Evolutionary conservation across 2,888 invertebrate species (phyloP), one percentile per base, ranked within the genome.

Genomic region (Celastrina argiolus): DNA sequence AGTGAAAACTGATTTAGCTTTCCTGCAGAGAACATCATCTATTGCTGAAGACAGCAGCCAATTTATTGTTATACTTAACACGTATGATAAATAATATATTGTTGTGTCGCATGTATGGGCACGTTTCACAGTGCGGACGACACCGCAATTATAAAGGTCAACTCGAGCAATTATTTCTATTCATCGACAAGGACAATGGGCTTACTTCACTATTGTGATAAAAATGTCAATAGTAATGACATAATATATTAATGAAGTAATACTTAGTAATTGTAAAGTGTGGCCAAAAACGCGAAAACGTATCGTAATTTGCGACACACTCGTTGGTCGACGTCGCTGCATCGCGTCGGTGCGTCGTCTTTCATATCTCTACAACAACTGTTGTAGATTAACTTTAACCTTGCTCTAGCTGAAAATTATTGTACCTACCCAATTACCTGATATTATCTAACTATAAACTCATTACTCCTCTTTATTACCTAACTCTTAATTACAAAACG

Each of bases 161-260:
- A 81, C 72, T 74, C 70, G 73, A 72, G 71, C 81, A 84, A 81
- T 84, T 84, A 83, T 81, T 82, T 75, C 76, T 75, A 76, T 74
- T 81, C 81, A 67, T 68, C 67, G 61, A 64, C 64, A 31, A 67
- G 66, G 66, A 64, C 66, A 66, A 63, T 51, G 22, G 34, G 16
- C 34, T 31, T 18, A 51, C 22, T 51, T 51, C 18, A 51, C 12
- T 3, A 51, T 64, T 31, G 31, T 31, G 28, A 64, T 28, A 26
- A 64, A 64, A 8, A 42, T 31, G 42, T 28, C n/a, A 42, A 14
- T 61, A 36, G 51, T 51, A 12, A 14, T 51, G 51, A 22, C 12
- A 26, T 51, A 26, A 51, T 51, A 51, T 2, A 18, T 18, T 10
- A 45, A 18, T 51, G 51, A 51, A 51, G 51, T 22, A 22, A 51